A percentile compares a stretch with the other conserved stretches of the same genome.
Conservation (phyloP, 2,888 invertebrate genomes). For the Clanis bilineata region DNA sequence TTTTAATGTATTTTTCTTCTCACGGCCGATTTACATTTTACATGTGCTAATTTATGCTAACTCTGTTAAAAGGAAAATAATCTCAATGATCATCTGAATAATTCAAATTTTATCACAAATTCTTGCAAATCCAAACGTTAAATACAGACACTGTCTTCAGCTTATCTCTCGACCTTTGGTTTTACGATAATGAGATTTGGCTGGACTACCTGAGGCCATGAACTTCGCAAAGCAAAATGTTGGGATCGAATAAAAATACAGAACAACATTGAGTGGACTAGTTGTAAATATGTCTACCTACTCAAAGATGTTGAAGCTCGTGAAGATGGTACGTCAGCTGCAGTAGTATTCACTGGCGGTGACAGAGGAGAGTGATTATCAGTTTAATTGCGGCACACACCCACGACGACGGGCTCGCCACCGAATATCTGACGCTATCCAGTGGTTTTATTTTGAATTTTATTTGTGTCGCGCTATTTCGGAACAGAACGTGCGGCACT, state of each 20-base stretch:
- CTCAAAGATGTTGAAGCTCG: not conserved
- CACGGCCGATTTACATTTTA: slow-evolving; percentile 13
- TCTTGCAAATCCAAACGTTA: not conserved
- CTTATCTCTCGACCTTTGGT: not conserved
- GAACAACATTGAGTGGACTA: not conserved
- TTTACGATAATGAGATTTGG: not conserved
- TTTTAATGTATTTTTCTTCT: slow-evolving; percentile 19
- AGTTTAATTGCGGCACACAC: slow-evolving; percentile 57
- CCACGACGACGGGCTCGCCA: slow-evolving; percentile 52
- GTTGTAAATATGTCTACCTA: not conserved
- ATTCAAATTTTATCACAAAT: not conserved
- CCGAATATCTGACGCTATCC: slow-evolving; percentile 74
- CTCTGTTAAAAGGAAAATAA: not conserved
- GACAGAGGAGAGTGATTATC: slow-evolving; percentile 41
- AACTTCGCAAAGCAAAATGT: not conserved
- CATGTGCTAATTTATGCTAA: not conserved
- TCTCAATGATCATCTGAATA: not conserved
- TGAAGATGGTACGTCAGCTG: slow-evolving; percentile 3
- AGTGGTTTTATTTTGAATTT: slow-evolving; percentile 79
- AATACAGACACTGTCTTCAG: not conserved
- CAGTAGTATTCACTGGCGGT: slow-evolving; percentile 22
- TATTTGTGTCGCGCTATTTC: slow-evolving; percentile 82
- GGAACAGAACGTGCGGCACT: slow-evolving; percentile 74
- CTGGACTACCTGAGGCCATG: not conserved
- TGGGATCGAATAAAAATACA: not conserved